phyloP scores from a whole-genome alignment of 2,888 invertebrate species.

The Harmothoe impar region DNA sequence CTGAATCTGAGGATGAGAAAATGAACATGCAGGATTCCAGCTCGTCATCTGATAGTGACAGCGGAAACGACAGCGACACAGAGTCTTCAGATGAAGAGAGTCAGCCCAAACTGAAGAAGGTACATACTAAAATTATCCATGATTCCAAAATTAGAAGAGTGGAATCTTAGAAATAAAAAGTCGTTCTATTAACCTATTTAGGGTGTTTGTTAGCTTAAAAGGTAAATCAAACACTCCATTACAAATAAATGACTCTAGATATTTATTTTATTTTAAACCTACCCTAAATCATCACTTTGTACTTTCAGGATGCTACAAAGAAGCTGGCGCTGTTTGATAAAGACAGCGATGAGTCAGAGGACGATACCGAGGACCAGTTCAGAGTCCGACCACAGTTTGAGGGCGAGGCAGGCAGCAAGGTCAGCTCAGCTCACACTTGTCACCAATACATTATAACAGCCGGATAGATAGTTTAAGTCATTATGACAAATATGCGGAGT shows the following conservation, averaged over 20 bases:
- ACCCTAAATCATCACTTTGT: neutral
- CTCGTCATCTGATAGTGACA: conserved; percentile 33
- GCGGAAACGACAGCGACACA: conserved; percentile 37
- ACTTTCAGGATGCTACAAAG: neutral
- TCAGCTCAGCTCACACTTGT: conserved; percentile 70
- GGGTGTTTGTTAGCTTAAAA: neutral
- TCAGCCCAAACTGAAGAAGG: neutral
- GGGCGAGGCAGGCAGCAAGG: conserved; percentile 88
- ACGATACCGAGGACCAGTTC: conserved; percentile 83
- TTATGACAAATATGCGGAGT: no score
- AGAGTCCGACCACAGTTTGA: conserved; percentile 88
- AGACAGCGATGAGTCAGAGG: conserved; percentile 70
- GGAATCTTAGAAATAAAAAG: neutral
- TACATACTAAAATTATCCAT: neutral
- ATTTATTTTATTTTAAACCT: neutral
- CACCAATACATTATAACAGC: neutral
- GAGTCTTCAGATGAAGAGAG: conserved; percentile 8
- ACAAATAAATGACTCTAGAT: neutral
- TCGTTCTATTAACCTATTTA: no score
- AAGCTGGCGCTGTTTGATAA: conserved; percentile 45
- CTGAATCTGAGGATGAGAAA: conserved; percentile 47
- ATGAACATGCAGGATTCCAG: conserved; percentile 14
- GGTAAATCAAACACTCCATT: neutral
- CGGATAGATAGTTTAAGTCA: neutral
- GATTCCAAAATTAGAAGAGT: neutral